Evolutionary conservation across 2,113 vertebrate genomes (phyloP), one percentile per base, ranked within the genome.

Genomic region (Vulpes lagopus): DNA sequence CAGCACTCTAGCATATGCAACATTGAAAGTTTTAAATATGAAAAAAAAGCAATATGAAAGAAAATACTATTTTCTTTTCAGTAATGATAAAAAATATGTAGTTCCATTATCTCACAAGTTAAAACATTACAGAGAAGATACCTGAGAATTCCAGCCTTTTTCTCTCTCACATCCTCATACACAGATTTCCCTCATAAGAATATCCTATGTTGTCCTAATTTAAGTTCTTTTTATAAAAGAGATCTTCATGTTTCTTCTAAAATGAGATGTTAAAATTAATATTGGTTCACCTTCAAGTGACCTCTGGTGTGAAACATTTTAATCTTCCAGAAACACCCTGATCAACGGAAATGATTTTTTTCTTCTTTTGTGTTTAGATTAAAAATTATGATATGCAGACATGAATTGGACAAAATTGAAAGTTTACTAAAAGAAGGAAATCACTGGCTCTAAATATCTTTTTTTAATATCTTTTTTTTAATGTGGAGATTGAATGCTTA

Each of bases 341-440:
- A 97, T 94, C 95, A 95, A 97, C 93, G 90, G 35, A 85, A 91
- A 95, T 15, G 65, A 59, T 93, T 82, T 69, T 53, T 80, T 73
- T 55, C 80, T 93, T 27, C 69, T 85, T 96, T 96, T 91, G 78
- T 97, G 73, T 97, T 86, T 91, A 73, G 89, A 94, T 97, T 97
- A 97, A 89, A 97, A 88, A 95, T 94, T 93, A 94, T 67, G 79
- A 96, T 71, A 64, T 60, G 8, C 71, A 96, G 22, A 15, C 38
- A 60, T 25, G 65, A 93, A 49, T 10, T 83, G 55, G 94, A 95
- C 0, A 20, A 93, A 96, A 95, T 7, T 81, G 64, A 62, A 91
- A 97, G 51, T 86, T 92, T 92, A 65, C 78, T 84, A 80, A 94
- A 51, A 87, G 35, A 93, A 90, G 71, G 12, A 76, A 89, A 94